Evolutionary conservation across 2,113 vertebrate species (phyloP).

Genomic region (Atrichornis clamosus): DNA sequence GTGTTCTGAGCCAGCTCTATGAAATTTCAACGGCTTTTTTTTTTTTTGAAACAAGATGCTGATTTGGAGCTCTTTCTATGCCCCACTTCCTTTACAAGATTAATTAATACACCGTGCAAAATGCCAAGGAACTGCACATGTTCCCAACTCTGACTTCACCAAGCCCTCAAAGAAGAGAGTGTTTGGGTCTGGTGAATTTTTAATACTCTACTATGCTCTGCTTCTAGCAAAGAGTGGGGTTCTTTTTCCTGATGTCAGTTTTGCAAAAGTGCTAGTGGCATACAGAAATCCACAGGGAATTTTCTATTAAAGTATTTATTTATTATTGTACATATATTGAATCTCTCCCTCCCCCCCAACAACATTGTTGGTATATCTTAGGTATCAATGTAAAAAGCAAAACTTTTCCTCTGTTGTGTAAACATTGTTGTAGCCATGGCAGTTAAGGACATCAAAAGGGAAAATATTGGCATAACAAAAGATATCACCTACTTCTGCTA

Average conservation of each 20-base stretch:
- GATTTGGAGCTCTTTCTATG: neutral
- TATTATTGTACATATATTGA: neutral
- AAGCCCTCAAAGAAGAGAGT: neutral
- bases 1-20: neutral
- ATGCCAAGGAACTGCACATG: neutral
- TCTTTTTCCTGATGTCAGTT: neutral
- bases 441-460: neutral
- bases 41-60: neutral
- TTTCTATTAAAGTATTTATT: neutral
- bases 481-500: neutral
- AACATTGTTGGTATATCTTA: neutral
- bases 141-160: neutral
- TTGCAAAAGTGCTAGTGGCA: neutral
- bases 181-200: neutral
- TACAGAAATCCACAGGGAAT: neutral
- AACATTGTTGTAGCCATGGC: neutral
- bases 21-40: neutral
- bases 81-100: neutral
- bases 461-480: neutral
- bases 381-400: neutral
- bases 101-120: neutral
- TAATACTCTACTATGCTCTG: neutral
- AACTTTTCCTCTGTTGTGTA: neutral
- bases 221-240: neutral
- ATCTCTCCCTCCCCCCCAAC: neutral